Evolutionary conservation across 2,797 vertebrate species (phyloP), one percentile per base, ranked within the genome.

Genomic region (Heliangelus exortis): DNA sequence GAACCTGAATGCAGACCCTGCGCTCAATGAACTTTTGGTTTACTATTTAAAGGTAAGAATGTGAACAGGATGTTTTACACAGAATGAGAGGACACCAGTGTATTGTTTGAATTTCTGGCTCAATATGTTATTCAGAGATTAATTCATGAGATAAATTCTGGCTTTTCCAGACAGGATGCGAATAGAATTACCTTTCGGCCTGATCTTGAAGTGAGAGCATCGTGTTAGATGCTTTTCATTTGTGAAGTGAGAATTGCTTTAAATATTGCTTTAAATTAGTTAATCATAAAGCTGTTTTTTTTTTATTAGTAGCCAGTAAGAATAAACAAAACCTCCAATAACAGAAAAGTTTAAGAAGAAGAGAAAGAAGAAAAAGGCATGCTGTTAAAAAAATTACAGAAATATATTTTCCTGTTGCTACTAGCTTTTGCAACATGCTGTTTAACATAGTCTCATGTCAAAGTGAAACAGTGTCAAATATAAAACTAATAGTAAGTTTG

Each of bases 1-100:
- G 93, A 99, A 99, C 96, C 98, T 99, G 86, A 99, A 99, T 29
- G 99, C 99, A 2, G 99, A 99, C 91, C 99, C 99, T 57, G 99
- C 99, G 0, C 98, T 99, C 54, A 99, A 99, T 3, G 99, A 99
- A 96, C 98, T 99, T 29, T 97, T 99, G 92, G 99, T 99, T 87
- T 99, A 99, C 96, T 99, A 99, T 96, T 98, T 99, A 95, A 99
- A 99, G 99, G 99, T 99, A 96, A 97, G 78, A 33, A 41, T 47
- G 17, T 16, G 25, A 82, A 21, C 53, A 84, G 41, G 31, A 15
- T 75, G 11, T 31, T 81, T 81, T 26, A 48, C 31, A 31, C 18
- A 50, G 61, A 57, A 36, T 22, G 7, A 45, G 74, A 75, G 47
- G 36, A 34, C 9, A 10, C 10, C 66, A 53, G 18, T n/a, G 71